Conservation (phyloP, 2,888 invertebrate species). For the Amblyteles armatorius region DNA sequence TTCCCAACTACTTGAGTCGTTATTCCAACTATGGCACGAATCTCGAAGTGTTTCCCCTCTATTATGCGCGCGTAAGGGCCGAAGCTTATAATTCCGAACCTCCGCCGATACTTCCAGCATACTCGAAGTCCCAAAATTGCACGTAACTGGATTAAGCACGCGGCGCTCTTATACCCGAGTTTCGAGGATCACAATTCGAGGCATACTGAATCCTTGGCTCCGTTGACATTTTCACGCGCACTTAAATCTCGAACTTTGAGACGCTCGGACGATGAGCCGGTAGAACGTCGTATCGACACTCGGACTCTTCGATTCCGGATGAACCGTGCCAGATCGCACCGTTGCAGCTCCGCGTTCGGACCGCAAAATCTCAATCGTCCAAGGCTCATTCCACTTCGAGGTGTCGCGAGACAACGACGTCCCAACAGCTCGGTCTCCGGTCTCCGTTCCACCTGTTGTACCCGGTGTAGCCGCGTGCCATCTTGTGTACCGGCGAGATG, state of each 20-base stretch:
- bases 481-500: constrained; percentile 17
- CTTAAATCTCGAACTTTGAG: background rate
- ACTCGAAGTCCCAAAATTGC: background rate
- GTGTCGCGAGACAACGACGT: constrained; percentile 23
- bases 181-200: background rate
- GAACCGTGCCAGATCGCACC: background rate
- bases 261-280: background rate
- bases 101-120: background rate
- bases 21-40: background rate
- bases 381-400: background rate
- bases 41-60: background rate
- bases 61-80: background rate
- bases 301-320: background rate
- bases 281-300: background rate
- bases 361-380: constrained; percentile 1
- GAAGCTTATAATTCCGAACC: background rate
- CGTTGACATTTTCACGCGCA: background rate
- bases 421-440: background rate
- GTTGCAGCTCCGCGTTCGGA: background rate
- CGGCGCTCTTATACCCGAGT: background rate
- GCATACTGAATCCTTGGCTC: background rate
- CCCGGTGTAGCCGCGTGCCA: constrained; percentile 11
- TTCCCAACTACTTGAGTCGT: background rate
- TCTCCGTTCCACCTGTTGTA: constrained; percentile 63
- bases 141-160: background rate